phyloP scores from a whole-genome alignment of 2,797 vertebrate species.

The Streptopelia turtur region DNA sequence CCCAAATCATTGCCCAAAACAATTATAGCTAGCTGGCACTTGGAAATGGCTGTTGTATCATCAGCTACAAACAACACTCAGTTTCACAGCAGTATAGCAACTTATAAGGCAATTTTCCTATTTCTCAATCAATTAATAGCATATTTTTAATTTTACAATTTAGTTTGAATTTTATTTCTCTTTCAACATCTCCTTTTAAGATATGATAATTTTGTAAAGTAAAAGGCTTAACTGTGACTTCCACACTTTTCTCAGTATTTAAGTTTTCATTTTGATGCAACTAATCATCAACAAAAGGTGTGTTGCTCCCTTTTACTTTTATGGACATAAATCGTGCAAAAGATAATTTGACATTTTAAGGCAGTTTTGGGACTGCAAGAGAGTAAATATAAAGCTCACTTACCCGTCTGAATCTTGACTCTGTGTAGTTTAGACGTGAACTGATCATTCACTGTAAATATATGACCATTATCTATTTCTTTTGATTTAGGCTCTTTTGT shows the following conservation, averaged over 20 bases:
- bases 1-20: neutral
- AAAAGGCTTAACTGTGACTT: neutral
- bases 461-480: conserved; percentile 97
- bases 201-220: neutral
- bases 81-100: neutral
- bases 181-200: neutral
- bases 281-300: neutral
- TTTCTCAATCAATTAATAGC: neutral
- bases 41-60: neutral
- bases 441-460: conserved; percentile 99
- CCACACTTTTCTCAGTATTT: neutral
- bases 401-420: conserved; percentile 90
- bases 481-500: conserved; percentile 98
- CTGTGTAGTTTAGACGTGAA: conserved; percentile 99
- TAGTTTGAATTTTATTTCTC: neutral
- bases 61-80: neutral
- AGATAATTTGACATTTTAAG: neutral
- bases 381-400: neutral
- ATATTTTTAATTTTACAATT: neutral
- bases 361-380: neutral
- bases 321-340: neutral
- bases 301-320: neutral
- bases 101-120: neutral
- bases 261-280: neutral
- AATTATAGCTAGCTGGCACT: neutral